Conservation (phyloP, 2,797 vertebrate genomes). For the Smutsia gigantea region DNA sequence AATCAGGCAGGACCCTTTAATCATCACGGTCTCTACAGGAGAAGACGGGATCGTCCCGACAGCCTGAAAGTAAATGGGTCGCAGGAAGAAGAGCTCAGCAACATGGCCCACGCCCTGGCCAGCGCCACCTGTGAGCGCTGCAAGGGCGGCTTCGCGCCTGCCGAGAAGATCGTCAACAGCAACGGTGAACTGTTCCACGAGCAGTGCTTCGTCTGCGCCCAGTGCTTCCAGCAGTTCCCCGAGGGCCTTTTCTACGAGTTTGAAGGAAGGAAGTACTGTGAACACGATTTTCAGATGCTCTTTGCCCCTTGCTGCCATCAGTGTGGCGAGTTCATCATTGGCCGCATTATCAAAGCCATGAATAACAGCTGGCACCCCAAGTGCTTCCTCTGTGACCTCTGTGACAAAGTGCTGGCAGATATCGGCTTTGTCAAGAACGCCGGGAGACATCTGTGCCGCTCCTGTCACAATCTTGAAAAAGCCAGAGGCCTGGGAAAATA, state of each 20-base stretch:
- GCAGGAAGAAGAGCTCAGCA: no score
- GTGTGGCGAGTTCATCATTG: constrained; percentile 99
- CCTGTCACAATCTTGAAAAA: constrained; percentile 97
- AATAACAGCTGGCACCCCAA: constrained; percentile 99
- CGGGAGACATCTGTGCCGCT: constrained; percentile 97
- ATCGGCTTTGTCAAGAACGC: constrained; percentile 99
- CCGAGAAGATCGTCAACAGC: constrained; percentile 98
- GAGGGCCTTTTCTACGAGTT: constrained; percentile 99
- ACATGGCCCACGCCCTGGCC: constrained; percentile 97
- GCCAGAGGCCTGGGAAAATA: constrained; percentile 96
- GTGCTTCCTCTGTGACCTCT: constrained; percentile 98
- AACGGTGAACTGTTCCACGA: constrained; percentile 98
- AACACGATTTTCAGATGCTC: constrained; percentile 99
- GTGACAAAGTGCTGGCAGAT: constrained; percentile 95
- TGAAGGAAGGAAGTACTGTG: constrained; percentile 99
- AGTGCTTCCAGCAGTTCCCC: constrained; percentile 98
- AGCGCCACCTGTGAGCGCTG: constrained; percentile 98
- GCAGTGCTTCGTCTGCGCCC: constrained; percentile 98
- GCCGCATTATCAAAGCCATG: constrained; percentile 99
- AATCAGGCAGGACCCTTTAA: constrained; percentile 46
- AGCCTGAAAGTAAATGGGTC: no score
- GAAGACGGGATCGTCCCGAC: no score
- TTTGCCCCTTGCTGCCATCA: constrained; percentile 99
- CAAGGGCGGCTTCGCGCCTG: constrained; percentile 93
- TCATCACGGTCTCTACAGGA: not conserved